Conservation (phyloP, 2,797 vertebrate species). For the Perodicticus potto region DNA sequence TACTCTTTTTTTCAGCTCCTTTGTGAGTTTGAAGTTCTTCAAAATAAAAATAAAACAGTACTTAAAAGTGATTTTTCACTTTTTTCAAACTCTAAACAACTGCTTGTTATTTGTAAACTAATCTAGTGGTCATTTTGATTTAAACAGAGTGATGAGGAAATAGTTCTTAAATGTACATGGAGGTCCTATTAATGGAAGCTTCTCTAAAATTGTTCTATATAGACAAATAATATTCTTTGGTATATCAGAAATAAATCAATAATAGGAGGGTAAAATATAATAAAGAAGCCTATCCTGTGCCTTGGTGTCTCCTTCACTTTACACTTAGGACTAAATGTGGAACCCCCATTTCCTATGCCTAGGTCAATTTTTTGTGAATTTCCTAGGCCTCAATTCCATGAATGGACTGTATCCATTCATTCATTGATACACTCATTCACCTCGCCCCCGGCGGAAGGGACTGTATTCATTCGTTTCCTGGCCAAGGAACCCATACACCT, state of each 20-base stretch:
- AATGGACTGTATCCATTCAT: too few species aligned
- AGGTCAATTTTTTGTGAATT: too few species aligned
- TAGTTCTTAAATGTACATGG: background rate
- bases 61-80: background rate
- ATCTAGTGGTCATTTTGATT: conserved; percentile 2
- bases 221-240: background rate
- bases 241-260: background rate
- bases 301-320: too few species aligned
- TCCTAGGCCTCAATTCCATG: too few species aligned
- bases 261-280: background rate
- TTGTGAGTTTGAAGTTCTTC: background rate
- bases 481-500: too few species aligned
- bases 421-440: too few species aligned
- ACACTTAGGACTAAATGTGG: too few species aligned
- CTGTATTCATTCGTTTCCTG: too few species aligned
- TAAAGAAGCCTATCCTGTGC: background rate
- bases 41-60: background rate
- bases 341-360: too few species aligned
- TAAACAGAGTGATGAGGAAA: background rate
- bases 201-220: background rate
- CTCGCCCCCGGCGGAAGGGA: too few species aligned
- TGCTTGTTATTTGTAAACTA: conserved; percentile 4
- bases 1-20: background rate
- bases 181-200: background rate
- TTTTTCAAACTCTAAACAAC: background rate